Base-by-base conservation (phyloP, 2,888 invertebrate species). In the Mimachlamys varia region DNA sequence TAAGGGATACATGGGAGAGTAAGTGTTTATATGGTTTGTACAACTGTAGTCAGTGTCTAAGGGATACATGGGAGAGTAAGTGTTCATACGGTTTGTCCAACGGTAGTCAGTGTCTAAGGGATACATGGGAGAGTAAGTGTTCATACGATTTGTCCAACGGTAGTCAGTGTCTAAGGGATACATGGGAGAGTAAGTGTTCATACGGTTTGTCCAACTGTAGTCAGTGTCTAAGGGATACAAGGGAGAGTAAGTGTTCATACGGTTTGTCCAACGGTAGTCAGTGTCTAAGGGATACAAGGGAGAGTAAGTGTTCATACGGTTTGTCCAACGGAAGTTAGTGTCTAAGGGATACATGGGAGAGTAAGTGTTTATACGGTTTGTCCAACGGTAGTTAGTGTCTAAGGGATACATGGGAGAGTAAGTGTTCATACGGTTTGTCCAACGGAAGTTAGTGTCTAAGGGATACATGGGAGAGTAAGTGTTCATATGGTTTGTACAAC, bases 41-140 rank as follows among this genome's bases (percentile, higher is more conserved):
- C n/a, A n/a, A n/a, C n/a, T n/a, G n/a, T n/a, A n/a, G 98, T 99
- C 99, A 0, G 98, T 98, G 90, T 99, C 99, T 53, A 99, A 99
- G 97, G 99, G 98, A 62, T 97, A 97, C 94, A 97, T 97, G 97
- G 97, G 97, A 93, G 97, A 97, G 97, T 97, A 96, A 95, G 97
- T 97, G 87, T 27, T 87, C 15, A n/a, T n/a, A n/a, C n/a, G n/a
- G n/a, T n/a, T n/a, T n/a, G n/a, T n/a, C n/a, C 19, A 4, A 55
- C 17, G 55, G 50, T 12, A 50, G 50, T 19, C 15, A 55, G 55
- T 55, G 19, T 3, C 7, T 12, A 15, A 12, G 50, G 7, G 7
- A 15, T 44, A 15, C n/a, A 44, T 37, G 4, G 12, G 4, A 27
- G 15, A 38, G 17, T 15, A 87, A 49, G 58, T 12, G 19, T n/a